Base-by-base conservation (phyloP, 2,797 vertebrate species). In the Orestias chungarensis region DNA sequence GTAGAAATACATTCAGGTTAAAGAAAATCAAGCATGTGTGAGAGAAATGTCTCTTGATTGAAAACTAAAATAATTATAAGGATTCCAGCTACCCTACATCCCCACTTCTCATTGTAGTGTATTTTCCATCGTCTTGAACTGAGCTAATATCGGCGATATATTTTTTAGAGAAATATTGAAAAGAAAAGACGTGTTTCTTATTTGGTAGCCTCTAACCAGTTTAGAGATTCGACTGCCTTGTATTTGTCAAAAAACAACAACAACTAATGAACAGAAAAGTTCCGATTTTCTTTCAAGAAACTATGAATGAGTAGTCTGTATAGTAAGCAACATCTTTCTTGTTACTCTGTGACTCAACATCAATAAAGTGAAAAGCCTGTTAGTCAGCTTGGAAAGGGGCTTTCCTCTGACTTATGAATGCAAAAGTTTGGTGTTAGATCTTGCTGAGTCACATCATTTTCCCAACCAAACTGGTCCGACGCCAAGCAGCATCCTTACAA, bases 301-400 rank as follows among this genome's bases (percentile, higher is more conserved):
- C 78, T 80, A 78, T 90, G 89, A 93, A 93, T 90, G 89, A 91
- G 85, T 91, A 86, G 90, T 91, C 93, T 94, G 87, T 86, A 76
- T 75, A 90, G 84, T 75, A 83, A 90, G 91, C 91, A 88, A 85
- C 81, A 86, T 88, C 78, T 78, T 81, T 66, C 44, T 81, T 76
- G 77, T 86, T 82, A 75, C 86, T 93, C 92, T 93, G 84, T 93
- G 91, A 92, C 90, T 93, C 87, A 90, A 89, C 83, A 78, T 89
- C 89, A 92, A 84, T 89, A 83, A 86, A 82, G 89, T 92, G 90
- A 91, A 92, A 90, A 87, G 83, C 75, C 79, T 88, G 78, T 80
- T 80, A 78, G 76, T 82, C 84, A 87, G 83, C 71, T 75, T 82
- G 82, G 90, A 90, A 70, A 44, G 86, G 88, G 80, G 86, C 85